Evolutionary conservation across 1,140 invertebrate species (phyloP).

Genomic region (Drosophila malerkotliana): DNA sequence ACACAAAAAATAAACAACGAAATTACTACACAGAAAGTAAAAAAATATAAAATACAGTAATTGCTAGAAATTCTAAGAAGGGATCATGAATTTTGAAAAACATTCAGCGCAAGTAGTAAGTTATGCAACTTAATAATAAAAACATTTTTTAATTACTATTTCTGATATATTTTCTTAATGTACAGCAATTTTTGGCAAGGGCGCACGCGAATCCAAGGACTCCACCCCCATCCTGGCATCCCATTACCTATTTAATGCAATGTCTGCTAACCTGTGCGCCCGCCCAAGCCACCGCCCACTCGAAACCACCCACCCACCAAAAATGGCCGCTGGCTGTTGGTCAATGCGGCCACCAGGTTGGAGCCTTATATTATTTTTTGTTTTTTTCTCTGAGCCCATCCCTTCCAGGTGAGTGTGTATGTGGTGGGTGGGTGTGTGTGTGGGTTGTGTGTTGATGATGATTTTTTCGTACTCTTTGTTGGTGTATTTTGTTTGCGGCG

Average conservation of each 20-base stretch:
- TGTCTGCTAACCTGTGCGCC: conserved; percentile 30
- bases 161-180: not conserved
- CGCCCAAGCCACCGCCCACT: conserved; percentile 1
- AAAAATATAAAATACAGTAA: not conserved
- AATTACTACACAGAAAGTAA: not conserved
- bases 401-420: conserved; percentile 10
- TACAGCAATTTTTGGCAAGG: conserved; percentile 33
- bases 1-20: conserved; percentile 9
- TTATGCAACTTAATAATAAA: no score
- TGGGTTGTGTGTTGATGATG: conserved; percentile 25
- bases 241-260: conserved; percentile 47
- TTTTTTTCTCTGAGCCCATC: not conserved
- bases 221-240: conserved; percentile 21
- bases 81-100: not conserved
- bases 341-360: conserved; percentile 77
- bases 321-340: conserved; percentile 76
- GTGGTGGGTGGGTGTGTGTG: conserved; percentile 2
- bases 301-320: conserved; percentile 33
- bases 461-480: conserved; percentile 32
- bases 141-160: not conserved
- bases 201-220: conserved; percentile 28
- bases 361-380: conserved; percentile 62
- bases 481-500: conserved; percentile 62
- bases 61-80: no score
- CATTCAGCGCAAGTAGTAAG: no score